Evolutionary conservation across 1,140 invertebrate species (phyloP).

Genomic region (Rhagoletis pomonella): DNA sequence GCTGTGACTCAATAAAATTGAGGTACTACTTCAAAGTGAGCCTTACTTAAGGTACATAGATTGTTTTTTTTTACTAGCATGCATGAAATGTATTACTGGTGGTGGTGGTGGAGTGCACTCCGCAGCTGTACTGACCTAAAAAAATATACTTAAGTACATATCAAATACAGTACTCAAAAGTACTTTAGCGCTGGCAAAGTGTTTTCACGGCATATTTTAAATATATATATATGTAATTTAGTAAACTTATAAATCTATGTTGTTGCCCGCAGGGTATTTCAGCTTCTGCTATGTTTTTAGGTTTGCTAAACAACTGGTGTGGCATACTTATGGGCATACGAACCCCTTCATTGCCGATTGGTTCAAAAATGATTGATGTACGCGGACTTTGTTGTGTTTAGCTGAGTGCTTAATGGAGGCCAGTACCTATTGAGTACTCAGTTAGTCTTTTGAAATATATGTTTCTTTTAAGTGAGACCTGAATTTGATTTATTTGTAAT

Average conservation of each 20-base stretch:
- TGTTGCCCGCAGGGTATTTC: neutral
- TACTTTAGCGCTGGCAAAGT: neutral
- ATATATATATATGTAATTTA: neutral
- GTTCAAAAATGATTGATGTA: neutral
- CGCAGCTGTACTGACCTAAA: constrained; percentile 14
- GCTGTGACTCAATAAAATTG: constrained; percentile 51
- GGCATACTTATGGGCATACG: neutral
- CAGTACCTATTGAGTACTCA: neutral
- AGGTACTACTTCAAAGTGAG: constrained; percentile 44
- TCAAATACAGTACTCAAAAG: neutral
- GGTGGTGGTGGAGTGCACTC: neutral
- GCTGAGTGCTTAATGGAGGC: neutral
- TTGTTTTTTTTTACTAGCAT: neutral
- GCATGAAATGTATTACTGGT: constrained; percentile 1
- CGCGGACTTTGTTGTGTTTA: neutral
- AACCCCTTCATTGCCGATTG: neutral
- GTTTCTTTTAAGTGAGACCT: neutral
- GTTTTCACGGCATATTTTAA: neutral
- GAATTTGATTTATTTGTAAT: neutral
- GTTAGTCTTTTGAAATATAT: neutral
- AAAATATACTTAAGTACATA: neutral
- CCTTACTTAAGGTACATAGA: neutral
- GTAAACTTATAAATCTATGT: neutral
- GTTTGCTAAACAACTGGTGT: neutral
- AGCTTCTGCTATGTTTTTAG: neutral